A percentile compares a stretch with the other conserved stretches of the same genome.
These are phyloP conservation scores for Tor tambroides DNA, from an alignment of 2,113 vertebrate genomes.

Conservation along the genomic window DNA sequence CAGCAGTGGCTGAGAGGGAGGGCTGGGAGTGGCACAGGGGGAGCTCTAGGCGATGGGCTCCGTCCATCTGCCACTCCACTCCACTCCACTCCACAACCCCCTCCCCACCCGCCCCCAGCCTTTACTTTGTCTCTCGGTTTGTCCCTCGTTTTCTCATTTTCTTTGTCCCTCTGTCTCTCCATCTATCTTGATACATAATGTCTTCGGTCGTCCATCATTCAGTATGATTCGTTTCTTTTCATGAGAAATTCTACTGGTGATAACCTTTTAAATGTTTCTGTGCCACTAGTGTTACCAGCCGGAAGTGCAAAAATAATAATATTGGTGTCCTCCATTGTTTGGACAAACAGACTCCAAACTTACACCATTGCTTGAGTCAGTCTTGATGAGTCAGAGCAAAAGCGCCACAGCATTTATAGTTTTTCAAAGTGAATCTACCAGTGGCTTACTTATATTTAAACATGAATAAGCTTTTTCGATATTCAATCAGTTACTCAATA, in stretches of 20 bases:
- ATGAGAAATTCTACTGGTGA: neutral
- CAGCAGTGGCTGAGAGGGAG: constrained; percentile 83
- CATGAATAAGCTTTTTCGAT: neutral
- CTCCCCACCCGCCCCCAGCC: constrained; percentile 29
- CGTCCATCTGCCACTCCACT: constrained; percentile 81
- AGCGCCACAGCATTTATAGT: neutral
- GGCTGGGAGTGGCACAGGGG: constrained; percentile 76
- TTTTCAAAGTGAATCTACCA: neutral
- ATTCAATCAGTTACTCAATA: neutral
- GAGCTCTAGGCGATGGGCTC: constrained; percentile 79
- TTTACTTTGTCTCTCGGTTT: constrained; percentile 35
- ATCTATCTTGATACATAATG: constrained; percentile 30
- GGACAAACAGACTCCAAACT: neutral
- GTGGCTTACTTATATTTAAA: neutral
- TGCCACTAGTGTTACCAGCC: neutral
- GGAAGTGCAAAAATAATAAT: neutral
- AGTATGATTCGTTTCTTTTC: neutral
- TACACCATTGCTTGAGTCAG: neutral
- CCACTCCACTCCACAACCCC: constrained; percentile 51
- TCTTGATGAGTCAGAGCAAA: neutral
- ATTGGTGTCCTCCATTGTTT: neutral
- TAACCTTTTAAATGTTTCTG: neutral
- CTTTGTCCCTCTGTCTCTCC: constrained; percentile 49
- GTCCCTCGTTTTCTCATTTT: constrained; percentile 55
- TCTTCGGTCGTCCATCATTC: neutral